Evolutionary conservation across 2,113 vertebrate species (phyloP), one percentile per base, ranked within the genome.

Genomic region (Hydropotes inermis): DNA sequence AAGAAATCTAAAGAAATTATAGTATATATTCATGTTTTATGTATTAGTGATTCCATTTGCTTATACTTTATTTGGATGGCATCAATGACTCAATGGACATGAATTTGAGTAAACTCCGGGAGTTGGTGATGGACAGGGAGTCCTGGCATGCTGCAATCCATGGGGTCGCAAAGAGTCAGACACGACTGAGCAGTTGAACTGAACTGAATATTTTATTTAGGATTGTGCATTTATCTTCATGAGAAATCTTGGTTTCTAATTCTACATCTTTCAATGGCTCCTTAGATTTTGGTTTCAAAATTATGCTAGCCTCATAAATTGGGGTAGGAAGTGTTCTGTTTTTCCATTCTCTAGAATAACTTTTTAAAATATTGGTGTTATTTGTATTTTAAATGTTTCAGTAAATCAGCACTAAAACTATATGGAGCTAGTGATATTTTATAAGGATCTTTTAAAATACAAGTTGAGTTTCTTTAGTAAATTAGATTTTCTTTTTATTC

Each of bases 1-100:
- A 78, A 83, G 47, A 79, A 54, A 57, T 76, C 14, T 33, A 61
- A 87, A 88, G 16, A 81, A 86, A 84, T 90, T 89, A 33, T 93
- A 11, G 30, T 60, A 54, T 93, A 7, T 81, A 47, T 54, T 25
- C 7, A 87, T 39, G 7, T 60, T 54, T 91, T 64, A 57, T 58
- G 25, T 57, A 60, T 55, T 74, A 60, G 7, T 82, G 54, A 55
- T 55, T 54, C 15, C 7, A 30, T 64, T 54, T 61, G 33, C 21
- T 76, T 52, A 43, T n/a, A 74, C 43, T 94, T 81, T n/a, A 79
- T 43, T 30, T 45, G 19, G 64, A 36, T 36, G n/a, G n/a, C n/a
- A 70, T 70, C 64, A 36, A 1, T 70, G 19, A 36, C 2, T 70
- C 19, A 36, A 23, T 12, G 64, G n/a, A 36, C n/a, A 36, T 70